Evolutionary conservation across 1,140 invertebrate genomes (phyloP).

Genomic region (Plectrocnemia conspersa): DNA sequence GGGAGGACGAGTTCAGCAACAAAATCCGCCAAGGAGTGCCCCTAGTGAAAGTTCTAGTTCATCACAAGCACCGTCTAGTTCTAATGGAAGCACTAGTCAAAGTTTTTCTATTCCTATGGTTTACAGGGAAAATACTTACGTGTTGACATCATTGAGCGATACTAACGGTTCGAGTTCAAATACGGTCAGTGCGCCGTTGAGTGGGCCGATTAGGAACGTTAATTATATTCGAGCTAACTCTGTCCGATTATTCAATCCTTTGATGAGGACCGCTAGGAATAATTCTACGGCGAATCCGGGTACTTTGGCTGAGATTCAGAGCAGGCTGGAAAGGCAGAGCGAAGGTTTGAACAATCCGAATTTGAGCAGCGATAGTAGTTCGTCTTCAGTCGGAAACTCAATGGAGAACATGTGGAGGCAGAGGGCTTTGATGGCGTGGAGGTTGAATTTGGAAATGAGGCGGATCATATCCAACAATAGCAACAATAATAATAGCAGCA

Average conservation of each 20-base stretch:
- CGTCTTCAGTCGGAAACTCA: background rate
- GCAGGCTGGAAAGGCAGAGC: background rate
- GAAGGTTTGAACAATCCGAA: background rate
- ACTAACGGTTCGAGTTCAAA: constrained; percentile 16
- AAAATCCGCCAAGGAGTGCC: background rate
- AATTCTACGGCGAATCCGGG: constrained; percentile 3
- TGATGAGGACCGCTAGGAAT: constrained; percentile 7
- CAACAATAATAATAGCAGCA: too few species aligned
- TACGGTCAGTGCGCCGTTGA: constrained; percentile 15
- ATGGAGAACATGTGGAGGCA: background rate
- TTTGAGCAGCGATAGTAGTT: background rate
- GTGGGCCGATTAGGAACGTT: constrained; percentile 20
- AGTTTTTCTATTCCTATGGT: too few species aligned
- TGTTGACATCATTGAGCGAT: background rate
- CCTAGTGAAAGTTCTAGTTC: too few species aligned
- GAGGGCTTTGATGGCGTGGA: background rate
- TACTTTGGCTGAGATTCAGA: background rate
- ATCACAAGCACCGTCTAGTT: too few species aligned
- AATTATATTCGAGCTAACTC: constrained; percentile 23
- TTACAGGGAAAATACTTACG: background rate
- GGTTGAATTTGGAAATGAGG: constrained; percentile 1
- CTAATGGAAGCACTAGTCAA: too few species aligned
- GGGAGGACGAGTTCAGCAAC: background rate
- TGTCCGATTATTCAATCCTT: constrained; percentile 21
- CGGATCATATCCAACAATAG: constrained; percentile 7